Evolutionary conservation across 2,888 invertebrate species (phyloP).

Genomic region (Scotopteryx bipunctaria): DNA sequence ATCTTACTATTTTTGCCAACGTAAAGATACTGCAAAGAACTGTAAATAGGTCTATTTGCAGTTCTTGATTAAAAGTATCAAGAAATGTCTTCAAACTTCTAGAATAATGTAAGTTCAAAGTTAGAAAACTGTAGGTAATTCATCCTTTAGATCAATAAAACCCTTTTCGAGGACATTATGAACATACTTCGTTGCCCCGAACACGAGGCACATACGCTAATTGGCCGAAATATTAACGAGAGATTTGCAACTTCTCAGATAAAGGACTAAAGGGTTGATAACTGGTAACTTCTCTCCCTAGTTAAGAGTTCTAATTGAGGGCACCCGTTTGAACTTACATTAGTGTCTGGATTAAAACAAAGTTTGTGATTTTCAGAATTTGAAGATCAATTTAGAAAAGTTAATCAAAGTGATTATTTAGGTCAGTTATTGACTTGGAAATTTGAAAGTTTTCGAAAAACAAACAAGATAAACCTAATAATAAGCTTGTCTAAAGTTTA

Average conservation of each 20-base stretch:
- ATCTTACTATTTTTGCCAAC: too few relatives aligned
- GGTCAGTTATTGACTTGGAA: too few relatives aligned
- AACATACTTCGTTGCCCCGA: slow-evolving; percentile 9
- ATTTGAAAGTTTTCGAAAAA: too few relatives aligned
- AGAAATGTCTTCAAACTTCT: too few relatives aligned
- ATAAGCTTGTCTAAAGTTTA: too few relatives aligned
- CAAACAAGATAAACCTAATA: too few relatives aligned
- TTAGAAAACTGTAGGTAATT: not conserved
- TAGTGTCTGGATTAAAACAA: slow-evolving; percentile 31
- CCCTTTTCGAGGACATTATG: not conserved
- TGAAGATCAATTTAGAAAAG: not conserved
- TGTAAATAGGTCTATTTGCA: too few relatives aligned
- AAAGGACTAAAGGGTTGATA: slow-evolving; percentile 59
- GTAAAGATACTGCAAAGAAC: too few relatives aligned
- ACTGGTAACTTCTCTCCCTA: slow-evolving; percentile 52
- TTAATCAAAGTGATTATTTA: slow-evolving; percentile 14
- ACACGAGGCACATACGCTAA: slow-evolving; percentile 44
- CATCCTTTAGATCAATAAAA: not conserved
- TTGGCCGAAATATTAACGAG: slow-evolving; percentile 60
- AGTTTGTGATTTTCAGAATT: slow-evolving; percentile 12
- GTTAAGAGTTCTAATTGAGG: slow-evolving; percentile 53
- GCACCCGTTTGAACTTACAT: slow-evolving; percentile 47
- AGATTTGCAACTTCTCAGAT: slow-evolving; percentile 62
- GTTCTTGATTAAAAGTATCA: too few relatives aligned
- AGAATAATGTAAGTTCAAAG: too few relatives aligned